Evolutionary conservation across 2,113 vertebrate species (phyloP), one percentile per base, ranked within the genome.

Genomic region (Rattus rattus): DNA sequence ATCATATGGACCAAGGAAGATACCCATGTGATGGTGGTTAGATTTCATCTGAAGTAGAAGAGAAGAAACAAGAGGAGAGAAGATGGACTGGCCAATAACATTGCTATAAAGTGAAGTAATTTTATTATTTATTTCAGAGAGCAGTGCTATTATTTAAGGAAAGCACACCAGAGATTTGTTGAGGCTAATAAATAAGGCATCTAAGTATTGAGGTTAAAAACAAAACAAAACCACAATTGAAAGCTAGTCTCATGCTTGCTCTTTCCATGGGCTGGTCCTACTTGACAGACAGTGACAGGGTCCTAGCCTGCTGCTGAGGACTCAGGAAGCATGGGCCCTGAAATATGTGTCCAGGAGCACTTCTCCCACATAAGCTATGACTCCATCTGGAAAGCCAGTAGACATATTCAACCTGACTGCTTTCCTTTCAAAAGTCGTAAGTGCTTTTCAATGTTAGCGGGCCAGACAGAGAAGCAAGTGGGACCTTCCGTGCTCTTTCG

Each of bases 381-480:
- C 1, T 80, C 36, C 12, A 24, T 80, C 26, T 36, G 0, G 0
- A 88, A 90, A 96, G 69, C 26, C 26, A 65, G 80, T 30, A 30
- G 61, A 65, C 28, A 13, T 81, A 1, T 93, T 89, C 80, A 96
- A 92, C 56, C 63, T 9, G 19, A n/a, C 36, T 77, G 47, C 52
- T 87, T 76, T 70, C 69, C 75, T 72, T 10, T 43, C 59, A 56
- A 75, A 93, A 95, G 43, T 2, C 88, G 76, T 75, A 33, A 49
- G 16, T 73, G 54, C 22, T 77, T 84, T 43, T 97, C 49, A 96
- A 96, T 63, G 86, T 65, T 75, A 36, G 4, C 4, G 19, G 6
- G 96, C 76, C 81, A 88, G 94, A 95, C 17, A 67, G 24, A 43
- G 93, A 94, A 92, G 90, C 83, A 89, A 84, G 39, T 85, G 93